phyloP scores from a whole-genome alignment of 92 coral and sea anemone species.

The Pocillopora meandrina region DNA sequence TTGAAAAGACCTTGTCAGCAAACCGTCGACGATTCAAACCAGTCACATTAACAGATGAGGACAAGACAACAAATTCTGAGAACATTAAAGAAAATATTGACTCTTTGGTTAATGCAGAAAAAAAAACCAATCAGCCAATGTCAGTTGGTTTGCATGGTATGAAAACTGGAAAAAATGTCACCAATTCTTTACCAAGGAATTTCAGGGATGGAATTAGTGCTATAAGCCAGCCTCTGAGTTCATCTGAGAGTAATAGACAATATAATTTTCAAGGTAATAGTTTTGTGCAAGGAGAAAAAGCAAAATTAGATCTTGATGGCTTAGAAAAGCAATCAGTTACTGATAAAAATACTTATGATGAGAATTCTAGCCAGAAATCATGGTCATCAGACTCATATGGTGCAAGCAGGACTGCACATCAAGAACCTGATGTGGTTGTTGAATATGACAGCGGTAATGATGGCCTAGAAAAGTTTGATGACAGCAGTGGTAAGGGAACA shows the following conservation, averaged over 20 bases:
- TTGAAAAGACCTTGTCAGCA: slow-evolving; percentile 51
- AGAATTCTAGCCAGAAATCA: not conserved
- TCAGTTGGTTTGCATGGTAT: slow-evolving; percentile 9
- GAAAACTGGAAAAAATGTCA: not conserved
- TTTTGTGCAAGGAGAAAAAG: not conserved
- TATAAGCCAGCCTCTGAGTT: not conserved
- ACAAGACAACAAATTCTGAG: slow-evolving; percentile 27
- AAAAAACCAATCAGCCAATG: not conserved
- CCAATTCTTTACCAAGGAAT: not conserved
- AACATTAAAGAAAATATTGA: not conserved
- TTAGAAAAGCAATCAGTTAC: not conserved
- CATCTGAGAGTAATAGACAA: not conserved
- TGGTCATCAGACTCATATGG: not conserved
- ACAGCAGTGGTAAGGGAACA: slow-evolving; percentile 4
- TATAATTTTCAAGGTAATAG: not conserved
- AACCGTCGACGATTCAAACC: slow-evolving; percentile 88
- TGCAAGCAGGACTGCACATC: slow-evolving; percentile 7
- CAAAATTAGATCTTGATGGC: not conserved
- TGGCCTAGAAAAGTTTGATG: slow-evolving; percentile 4
- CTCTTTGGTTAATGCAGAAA: not conserved
- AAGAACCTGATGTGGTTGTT: slow-evolving; percentile 39
- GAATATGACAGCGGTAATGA: slow-evolving; percentile 34
- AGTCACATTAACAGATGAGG: slow-evolving; percentile 60
- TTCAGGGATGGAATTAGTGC: not conserved
- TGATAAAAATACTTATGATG: not conserved